Evolutionary conservation across 2,113 vertebrate genomes (phyloP), one percentile per base, ranked within the genome.

Genomic region (Caranx ignobilis): DNA sequence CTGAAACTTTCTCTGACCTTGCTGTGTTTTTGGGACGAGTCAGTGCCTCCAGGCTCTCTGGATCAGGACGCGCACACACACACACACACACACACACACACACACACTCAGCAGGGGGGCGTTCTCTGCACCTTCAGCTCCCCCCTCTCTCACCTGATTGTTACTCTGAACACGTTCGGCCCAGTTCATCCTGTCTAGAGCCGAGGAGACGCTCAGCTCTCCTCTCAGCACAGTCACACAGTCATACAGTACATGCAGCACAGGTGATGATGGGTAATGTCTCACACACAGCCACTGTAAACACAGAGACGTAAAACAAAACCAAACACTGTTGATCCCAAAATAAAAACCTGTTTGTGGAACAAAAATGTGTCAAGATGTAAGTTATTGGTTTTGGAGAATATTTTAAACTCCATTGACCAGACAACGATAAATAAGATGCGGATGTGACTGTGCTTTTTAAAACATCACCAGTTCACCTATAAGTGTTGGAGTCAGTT

Each of bases 101-200:
- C 72, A 81, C 19, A 56, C 69, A 11, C 81, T 63, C 77, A 64
- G 66, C 11, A 10, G 57, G 56, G 56, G 41, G 43, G 50, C 31
- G 9, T 55, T 65, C 26, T 52, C 68, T 74, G 70, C 86, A 81
- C 66, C 39, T 39, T 73, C 16, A 54, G 50, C 43, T 48, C 71
- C 45, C 71, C 45, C 71, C 75, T 45, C 26, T 61, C 37, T 68
- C 55, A 69, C 60, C 67, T 59, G 83, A 84, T 91, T 91, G 73
- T 74, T 86, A 89, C 79, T 89, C 89, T 71, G 62, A 78, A 48
- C 86, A 87, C 3, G 9, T 78, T 56, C n/a, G 81, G 18, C 89
- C 86, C 79, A 89, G 62, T 84, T 91, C 72, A 32, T 37, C 55
- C 62, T n/a, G 32, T 54, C 59, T 63, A 16, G 66, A 70, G 77